Conservation (phyloP, 2,888 invertebrate genomes). For the Stomorhina lunata region DNA sequence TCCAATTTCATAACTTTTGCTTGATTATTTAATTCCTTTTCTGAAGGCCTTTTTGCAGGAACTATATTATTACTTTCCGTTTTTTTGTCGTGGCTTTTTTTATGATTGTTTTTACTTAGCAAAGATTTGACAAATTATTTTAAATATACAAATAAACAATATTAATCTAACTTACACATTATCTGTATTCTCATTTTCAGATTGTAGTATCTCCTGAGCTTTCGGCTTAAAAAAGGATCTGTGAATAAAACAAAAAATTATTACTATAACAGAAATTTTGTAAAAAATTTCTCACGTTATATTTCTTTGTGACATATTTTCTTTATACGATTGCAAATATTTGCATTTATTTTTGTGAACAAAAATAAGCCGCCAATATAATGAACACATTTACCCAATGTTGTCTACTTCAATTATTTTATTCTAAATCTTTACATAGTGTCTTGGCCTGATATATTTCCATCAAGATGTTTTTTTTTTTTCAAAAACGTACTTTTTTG, state of each 20-base stretch:
- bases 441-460: no score
- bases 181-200: background rate
- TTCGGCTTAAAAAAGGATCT: conserved; percentile 55
- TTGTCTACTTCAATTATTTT: no score
- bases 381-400: no score
- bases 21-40: background rate
- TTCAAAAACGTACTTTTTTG: no score
- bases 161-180: background rate
- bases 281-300: conserved; percentile 5
- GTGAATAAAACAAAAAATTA: background rate
- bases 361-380: no score
- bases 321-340: no score
- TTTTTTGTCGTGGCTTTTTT: background rate
- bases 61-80: background rate
- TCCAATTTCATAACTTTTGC: conserved; percentile 15
- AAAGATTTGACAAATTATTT: background rate
- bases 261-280: background rate
- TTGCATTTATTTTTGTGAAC: no score
- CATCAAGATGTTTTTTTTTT: no score
- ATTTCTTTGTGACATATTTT: conserved; percentile 44
- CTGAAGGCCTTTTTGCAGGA: background rate
- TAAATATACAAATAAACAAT: background rate
- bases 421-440: no score
- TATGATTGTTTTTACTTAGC: background rate
- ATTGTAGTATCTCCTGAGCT: background rate